Evolutionary conservation across 2,888 invertebrate genomes (phyloP).

Genomic region (Nomada lathburiana): DNA sequence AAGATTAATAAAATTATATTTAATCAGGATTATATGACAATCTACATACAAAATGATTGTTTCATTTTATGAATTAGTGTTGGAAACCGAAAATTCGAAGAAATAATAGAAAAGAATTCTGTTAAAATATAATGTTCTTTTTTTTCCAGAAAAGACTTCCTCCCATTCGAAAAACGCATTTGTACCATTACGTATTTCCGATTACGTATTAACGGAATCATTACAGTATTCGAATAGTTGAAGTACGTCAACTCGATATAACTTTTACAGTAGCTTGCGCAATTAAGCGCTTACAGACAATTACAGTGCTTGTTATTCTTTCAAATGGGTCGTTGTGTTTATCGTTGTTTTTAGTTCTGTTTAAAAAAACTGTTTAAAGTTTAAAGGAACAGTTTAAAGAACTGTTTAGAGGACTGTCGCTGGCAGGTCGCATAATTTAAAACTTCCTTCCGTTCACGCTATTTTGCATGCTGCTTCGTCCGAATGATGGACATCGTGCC

Average conservation of each 20-base stretch:
- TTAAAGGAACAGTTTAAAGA: slow-evolving; percentile 44
- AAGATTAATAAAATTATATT: no score
- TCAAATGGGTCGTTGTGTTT: slow-evolving; percentile 63
- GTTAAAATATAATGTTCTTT: no score
- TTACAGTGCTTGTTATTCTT: slow-evolving; percentile 65
- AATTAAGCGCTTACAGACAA: slow-evolving; percentile 41
- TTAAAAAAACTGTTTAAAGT: slow-evolving; percentile 57
- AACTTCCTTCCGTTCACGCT: slow-evolving; percentile 59
- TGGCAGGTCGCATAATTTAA: slow-evolving; percentile 69
- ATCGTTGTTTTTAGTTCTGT: slow-evolving; percentile 44
- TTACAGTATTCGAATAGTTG: background rate
- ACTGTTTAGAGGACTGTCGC: slow-evolving; percentile 64
- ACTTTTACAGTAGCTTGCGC: slow-evolving; percentile 38
- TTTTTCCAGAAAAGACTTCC: no score
- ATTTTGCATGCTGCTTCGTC: slow-evolving; percentile 63
- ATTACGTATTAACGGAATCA: no score
- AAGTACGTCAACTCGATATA: slow-evolving; percentile 19
- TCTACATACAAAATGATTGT: no score
- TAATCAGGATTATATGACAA: no score
- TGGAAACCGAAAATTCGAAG: no score
- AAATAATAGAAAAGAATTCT: no score
- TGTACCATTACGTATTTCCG: no score
- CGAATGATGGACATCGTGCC: slow-evolving; percentile 36
- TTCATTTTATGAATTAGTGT: no score
- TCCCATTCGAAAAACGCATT: no score